A percentile compares a stretch with the other conserved stretches of the same genome.
These are phyloP conservation scores for Platygyra sinensis DNA, from an alignment of 64 coral and sea anemone genomes.

Conservation along the genomic window DNA sequence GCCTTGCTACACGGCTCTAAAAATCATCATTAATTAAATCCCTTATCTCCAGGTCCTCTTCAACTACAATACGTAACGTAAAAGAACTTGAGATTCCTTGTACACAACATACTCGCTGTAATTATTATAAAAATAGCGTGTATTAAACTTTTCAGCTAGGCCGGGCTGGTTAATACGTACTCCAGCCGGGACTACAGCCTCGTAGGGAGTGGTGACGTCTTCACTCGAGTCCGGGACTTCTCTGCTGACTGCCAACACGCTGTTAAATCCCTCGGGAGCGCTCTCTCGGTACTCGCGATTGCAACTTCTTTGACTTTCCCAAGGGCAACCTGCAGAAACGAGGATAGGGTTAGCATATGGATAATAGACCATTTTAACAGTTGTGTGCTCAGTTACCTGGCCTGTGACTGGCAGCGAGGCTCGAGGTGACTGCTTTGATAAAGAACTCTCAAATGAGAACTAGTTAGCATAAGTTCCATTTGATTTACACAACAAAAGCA, in stretches of 20 bases:
- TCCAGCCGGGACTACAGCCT: conserved; percentile 64
- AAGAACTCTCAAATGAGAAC: too few species aligned
- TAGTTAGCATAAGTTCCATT: too few species aligned
- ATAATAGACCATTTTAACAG: neutral
- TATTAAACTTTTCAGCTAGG: conserved; percentile 52
- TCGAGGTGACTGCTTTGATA: too few species aligned
- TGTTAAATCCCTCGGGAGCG: conserved; percentile 66
- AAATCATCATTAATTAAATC: neutral
- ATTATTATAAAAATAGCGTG: neutral
- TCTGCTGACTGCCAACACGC: conserved; percentile 46
- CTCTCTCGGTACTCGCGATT: conserved; percentile 23
- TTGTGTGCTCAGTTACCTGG: neutral
- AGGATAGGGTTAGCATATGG: neutral
- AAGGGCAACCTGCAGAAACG: conserved; percentile 47
- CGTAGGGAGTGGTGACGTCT: conserved; percentile 85
- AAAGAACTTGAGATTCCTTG: conserved; percentile 69
- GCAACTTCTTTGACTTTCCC: conserved; percentile 25
- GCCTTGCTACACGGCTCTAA: neutral
- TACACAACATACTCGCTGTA: conserved; percentile 84
- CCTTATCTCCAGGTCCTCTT: neutral
- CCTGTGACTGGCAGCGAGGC: too few species aligned
- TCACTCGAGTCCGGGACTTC: conserved; percentile 62
- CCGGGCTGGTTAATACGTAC: conserved; percentile 42
- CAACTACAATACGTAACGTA: conserved; percentile 69
- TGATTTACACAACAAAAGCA: too few species aligned